These are phyloP conservation scores for Calameuta filiformis DNA, from an alignment of 2,888 invertebrate genomes.

Conservation along the genomic window DNA sequence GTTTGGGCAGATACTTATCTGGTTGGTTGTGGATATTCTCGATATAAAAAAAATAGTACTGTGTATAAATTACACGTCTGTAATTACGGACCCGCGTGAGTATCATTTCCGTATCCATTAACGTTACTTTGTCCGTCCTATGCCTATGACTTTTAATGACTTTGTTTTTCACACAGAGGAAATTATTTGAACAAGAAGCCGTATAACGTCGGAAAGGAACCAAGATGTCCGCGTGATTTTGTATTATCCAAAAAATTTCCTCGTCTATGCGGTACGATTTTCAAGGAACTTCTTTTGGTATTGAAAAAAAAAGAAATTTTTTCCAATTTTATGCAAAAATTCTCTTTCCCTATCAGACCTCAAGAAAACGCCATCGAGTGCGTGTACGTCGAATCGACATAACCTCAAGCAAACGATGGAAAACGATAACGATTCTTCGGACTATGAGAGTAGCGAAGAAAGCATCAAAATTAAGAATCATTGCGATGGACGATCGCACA, in stretches of 20 bases:
- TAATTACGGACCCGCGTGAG: conserved; percentile 64
- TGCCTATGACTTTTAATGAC: background rate
- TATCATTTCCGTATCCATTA: background rate
- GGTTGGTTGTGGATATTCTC: conserved; percentile 69
- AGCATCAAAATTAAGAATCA: background rate
- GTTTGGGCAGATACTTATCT: conserved; percentile 68
- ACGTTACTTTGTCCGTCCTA: background rate
- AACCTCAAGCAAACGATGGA: background rate
- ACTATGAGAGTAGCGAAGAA: background rate
- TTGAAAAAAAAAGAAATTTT: background rate
- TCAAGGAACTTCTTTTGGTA: background rate
- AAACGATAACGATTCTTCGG: background rate
- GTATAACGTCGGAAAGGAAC: conserved; percentile 15
- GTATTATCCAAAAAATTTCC: conserved; percentile 20
- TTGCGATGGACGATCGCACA: background rate
- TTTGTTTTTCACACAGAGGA: conserved; percentile 15
- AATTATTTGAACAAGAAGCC: conserved; percentile 16
- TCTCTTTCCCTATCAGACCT: background rate
- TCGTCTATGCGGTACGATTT: conserved; percentile 24
- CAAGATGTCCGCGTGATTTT: conserved; percentile 15
- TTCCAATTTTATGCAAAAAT: background rate
- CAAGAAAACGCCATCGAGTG: conserved; percentile 11
- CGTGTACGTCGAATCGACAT: background rate
- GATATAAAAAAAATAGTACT: conserved; percentile 57
- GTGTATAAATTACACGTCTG: conserved; percentile 63